Base-by-base conservation (phyloP, 1,140 invertebrate genomes). In the Platorchestia sp. region DNA sequence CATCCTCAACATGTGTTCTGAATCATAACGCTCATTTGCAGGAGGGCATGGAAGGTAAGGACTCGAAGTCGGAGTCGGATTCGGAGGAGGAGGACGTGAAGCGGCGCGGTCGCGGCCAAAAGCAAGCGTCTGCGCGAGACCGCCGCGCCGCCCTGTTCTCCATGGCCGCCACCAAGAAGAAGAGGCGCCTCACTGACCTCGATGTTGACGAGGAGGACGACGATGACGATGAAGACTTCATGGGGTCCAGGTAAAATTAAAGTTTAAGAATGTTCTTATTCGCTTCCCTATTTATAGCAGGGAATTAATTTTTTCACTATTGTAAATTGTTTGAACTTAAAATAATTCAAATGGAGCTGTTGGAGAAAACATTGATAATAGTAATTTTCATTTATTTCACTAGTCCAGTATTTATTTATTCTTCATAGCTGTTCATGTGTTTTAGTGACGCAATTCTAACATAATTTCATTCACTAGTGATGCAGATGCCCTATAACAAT, bases 141-240 rank as follows among this genome's bases (percentile, higher is more conserved):
- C 19, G 95, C 6, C 47, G 45, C 19, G 89, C 96, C 5, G 95
- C 96, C 14, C 47, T 95, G 22, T n/a, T 86, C 45, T 96, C 95
- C 27, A 95, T 86, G 95, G 89, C 95, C 45, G 89, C 59, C 93
- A 40, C 95, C 45, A 96, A 96, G 95, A 96, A 96, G 96, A 95
- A 96, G 47, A 95, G 96, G 93, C 86, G 95, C n/a, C 95, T 96
- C 42, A 95, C 96, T 45, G 95, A 96, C 95, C 95, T 96, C n/a
- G 95, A 96, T 95, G 95, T 95, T 51, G 96, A 96, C n/a, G 95
- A 96, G 93, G 95, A 96, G 43, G 96, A 96, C 53, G 95, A 96
- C 95, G 95, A 96, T 45, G 95, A 96, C 95, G 95, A 96, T 93
- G 95, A 96, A 95, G 95, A 96, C 41, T 96, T 96, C 95, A 95